phyloP scores from a whole-genome alignment of 2,888 invertebrate genomes.

The Lymantria dispar region DNA sequence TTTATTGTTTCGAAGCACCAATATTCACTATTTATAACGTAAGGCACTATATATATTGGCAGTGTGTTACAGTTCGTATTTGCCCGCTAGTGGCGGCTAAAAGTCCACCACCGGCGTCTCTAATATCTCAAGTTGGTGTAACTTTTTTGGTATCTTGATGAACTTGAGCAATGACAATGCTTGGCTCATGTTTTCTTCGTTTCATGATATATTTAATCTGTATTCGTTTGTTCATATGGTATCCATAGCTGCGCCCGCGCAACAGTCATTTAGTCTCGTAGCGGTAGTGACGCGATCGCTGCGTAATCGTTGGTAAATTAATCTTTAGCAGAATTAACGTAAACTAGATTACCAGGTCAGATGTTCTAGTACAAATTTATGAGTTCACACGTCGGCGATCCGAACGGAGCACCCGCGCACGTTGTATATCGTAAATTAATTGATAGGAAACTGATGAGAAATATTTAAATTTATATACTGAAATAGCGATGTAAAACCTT shows the following conservation, averaged over 20 bases:
- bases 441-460: conserved; percentile 36
- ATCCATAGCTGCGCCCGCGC: conserved; percentile 29
- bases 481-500: conserved; percentile 29
- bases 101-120: conserved; percentile 24
- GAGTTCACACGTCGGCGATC: conserved; percentile 38
- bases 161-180: conserved; percentile 65
- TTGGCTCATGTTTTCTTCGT: conserved; percentile 76
- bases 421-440: conserved; percentile 27
- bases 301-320: conserved; percentile 35
- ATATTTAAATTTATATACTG: conserved; percentile 33
- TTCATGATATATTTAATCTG: conserved; percentile 58
- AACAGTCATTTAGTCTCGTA: conserved; percentile 32
- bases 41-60: conserved; percentile 68
- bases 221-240: conserved; percentile 25
- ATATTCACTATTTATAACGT: conserved; percentile 51
- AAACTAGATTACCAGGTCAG: conserved; percentile 52
- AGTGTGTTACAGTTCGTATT: conserved; percentile 43
- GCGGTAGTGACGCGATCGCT: conserved; percentile 23
- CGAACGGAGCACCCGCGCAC: conserved; percentile 41
- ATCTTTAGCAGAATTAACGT: conserved; percentile 47
- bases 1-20: conserved; percentile 73
- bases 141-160: conserved; percentile 75
- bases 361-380: conserved; percentile 45
- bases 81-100: conserved; percentile 16
- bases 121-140: conserved; percentile 52